phyloP scores from a whole-genome alignment of 2,113 vertebrate genomes.

The Elephas maximus region DNA sequence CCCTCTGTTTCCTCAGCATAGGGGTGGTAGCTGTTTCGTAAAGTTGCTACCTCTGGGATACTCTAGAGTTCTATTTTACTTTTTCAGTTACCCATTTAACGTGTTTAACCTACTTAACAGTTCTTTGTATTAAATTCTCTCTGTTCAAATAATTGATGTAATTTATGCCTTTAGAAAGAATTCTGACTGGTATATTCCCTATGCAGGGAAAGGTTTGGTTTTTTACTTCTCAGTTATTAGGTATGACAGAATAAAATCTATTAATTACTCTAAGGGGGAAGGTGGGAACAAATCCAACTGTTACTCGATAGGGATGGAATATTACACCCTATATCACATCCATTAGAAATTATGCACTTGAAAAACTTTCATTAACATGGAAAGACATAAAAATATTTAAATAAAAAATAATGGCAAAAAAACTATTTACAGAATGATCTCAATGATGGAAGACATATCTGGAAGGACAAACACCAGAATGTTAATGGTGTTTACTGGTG shows the following conservation, averaged over 20 bases:
- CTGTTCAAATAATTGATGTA: neutral
- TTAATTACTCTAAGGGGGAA: neutral
- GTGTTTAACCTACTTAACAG: neutral
- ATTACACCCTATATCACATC: neutral
- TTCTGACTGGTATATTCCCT: neutral
- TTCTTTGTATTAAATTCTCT: neutral
- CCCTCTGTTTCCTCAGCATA: neutral
- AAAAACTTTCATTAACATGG: neutral
- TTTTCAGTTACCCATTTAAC: neutral
- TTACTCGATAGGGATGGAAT: neutral
- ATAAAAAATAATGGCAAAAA: slow-evolving; percentile 22
- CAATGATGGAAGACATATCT: neutral
- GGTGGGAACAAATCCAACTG: neutral
- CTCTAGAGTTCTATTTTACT: neutral
- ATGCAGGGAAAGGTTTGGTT: neutral
- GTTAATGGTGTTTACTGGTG: neutral
- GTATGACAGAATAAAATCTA: slow-evolving; percentile 1
- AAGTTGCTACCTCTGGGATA: slow-evolving; percentile 2
- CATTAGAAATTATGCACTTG: neutral
- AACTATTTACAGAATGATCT: neutral
- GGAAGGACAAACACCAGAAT: slow-evolving; percentile 36
- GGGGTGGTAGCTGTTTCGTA: neutral
- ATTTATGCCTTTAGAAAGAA: slow-evolving; percentile 5
- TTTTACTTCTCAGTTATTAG: slow-evolving; percentile 16
- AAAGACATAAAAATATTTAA: slow-evolving; percentile 32